These are phyloP conservation scores for Drosophila kanapiae DNA, from an alignment of 1,140 invertebrate species.

Conservation along the genomic window DNA sequence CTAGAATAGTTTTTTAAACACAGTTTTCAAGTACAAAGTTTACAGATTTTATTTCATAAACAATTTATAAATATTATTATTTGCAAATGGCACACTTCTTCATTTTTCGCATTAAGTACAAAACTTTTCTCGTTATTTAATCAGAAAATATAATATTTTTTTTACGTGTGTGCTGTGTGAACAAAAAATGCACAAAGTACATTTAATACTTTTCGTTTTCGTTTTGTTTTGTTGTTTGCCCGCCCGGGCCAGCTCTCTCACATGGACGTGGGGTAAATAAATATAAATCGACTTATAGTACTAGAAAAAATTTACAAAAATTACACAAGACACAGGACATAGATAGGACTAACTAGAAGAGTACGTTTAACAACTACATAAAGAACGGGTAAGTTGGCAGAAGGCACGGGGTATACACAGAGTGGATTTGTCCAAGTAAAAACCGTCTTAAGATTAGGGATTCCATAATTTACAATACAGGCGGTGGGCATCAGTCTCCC, in stretches of 20 bases:
- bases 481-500: not conserved
- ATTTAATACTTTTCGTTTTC: slow-evolving; percentile 67
- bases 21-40: slow-evolving; percentile 18
- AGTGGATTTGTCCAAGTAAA: slow-evolving; percentile 26
- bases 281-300: slow-evolving; percentile 60
- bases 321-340: slow-evolving; percentile 40
- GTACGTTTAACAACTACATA: slow-evolving; percentile 36
- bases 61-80: slow-evolving; percentile 45
- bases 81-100: slow-evolving; percentile 68
- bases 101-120: slow-evolving; percentile 52
- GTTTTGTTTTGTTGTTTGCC: slow-evolving; percentile 11
- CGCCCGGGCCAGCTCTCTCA: slow-evolving; percentile 33
- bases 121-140: slow-evolving; percentile 20
- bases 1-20: no score
- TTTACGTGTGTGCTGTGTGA: slow-evolving; percentile 46
- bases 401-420: slow-evolving; percentile 66
- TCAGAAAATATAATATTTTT: slow-evolving; percentile 24
- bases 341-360: slow-evolving; percentile 41
- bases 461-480: slow-evolving; percentile 63
- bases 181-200: slow-evolving; percentile 76
- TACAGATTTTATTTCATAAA: slow-evolving; percentile 42
- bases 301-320: slow-evolving; percentile 72
- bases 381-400: slow-evolving; percentile 26
- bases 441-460: slow-evolving; percentile 27
- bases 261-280: slow-evolving; percentile 49